Evolutionary conservation across 1,140 invertebrate genomes (phyloP).

Genomic region (Bombus turneri): DNA sequence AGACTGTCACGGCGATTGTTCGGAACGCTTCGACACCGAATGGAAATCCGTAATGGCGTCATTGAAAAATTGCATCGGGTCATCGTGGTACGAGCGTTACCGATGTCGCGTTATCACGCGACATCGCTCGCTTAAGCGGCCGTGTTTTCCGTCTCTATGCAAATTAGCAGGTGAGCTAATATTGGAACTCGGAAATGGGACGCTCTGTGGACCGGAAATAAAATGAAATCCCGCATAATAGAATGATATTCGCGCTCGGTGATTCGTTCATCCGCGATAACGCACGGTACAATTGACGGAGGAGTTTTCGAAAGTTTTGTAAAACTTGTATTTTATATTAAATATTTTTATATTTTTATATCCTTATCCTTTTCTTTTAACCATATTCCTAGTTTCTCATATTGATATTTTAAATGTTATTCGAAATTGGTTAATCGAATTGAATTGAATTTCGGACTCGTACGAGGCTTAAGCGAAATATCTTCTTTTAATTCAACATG

Average conservation of each 20-base stretch:
- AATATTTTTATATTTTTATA: neutral
- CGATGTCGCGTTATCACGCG: conserved; percentile 72
- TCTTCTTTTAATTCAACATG: neutral
- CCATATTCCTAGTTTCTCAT: neutral
- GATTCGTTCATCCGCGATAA: conserved; percentile 32
- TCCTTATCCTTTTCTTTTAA: neutral
- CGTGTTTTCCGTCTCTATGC: conserved; percentile 75
- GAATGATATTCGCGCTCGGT: conserved; percentile 35
- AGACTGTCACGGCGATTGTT: conserved; percentile 10
- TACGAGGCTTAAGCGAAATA: neutral
- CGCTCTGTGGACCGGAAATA: conserved; percentile 73
- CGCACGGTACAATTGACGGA: neutral
- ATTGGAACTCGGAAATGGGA: conserved; percentile 74
- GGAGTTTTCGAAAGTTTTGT: conserved; percentile 8
- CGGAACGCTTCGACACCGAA: neutral
- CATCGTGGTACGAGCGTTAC: conserved; percentile 53
- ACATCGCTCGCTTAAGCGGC: conserved; percentile 69
- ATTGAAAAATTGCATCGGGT: conserved; percentile 54
- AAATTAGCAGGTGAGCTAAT: conserved; percentile 75
- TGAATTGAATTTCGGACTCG: neutral
- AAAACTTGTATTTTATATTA: neutral
- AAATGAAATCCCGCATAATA: conserved; percentile 68
- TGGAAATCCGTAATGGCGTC: conserved; percentile 8
- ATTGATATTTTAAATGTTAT: neutral
- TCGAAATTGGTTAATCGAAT: neutral